Evolutionary conservation across 1,140 invertebrate genomes (phyloP), one percentile per base, ranked within the genome.

Genomic region (Tyrophagus putrescentiae): DNA sequence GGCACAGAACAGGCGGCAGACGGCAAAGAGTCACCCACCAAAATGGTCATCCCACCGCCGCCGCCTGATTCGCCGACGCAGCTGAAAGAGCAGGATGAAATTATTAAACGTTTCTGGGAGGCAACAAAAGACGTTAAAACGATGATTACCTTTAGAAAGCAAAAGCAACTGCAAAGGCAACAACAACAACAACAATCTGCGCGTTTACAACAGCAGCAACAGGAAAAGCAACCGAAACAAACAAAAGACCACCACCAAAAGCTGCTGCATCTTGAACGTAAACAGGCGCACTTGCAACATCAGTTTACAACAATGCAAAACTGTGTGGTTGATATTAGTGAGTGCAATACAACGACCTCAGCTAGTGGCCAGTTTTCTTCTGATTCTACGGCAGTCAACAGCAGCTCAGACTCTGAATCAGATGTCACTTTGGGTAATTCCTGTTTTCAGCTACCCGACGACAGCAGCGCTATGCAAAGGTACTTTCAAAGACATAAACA

Each of bases 11-110:
- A 4, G 28, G 36, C 11, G 23, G 45, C 7, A 28, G 21, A 11
- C 52, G 62, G 28, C 21, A 68, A 84, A 70, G 82, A 86, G 72
- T 82, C 86, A 41, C 80, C 83, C 72, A 80, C 82, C 0, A 52
- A 61, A 34, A 84, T 82, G 61, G 85, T 86, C 33, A 86, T 86
- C 67, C 85, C 84, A 33, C 84, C 84, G 3, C 85, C 85, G 0
- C 68, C 72, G 2, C 74, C 75, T 0, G 72, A 45, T 16, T 62
- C 73, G 5, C 60, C 54, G 11, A 53, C 61, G 3, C 54, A 60
- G 36, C 60, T 61, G 9, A 50, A 64, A 50, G 54, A 52, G 16
- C 64, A 66, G 42, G 42, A 62, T 21, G 66, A 67, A 36, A 61
- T 65, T 34, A 69, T 66, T 6, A 62, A 59, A 16, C 60, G 57